Evolutionary conservation across 2,113 vertebrate species (phyloP).

Genomic region (Tachysurus vachellii): DNA sequence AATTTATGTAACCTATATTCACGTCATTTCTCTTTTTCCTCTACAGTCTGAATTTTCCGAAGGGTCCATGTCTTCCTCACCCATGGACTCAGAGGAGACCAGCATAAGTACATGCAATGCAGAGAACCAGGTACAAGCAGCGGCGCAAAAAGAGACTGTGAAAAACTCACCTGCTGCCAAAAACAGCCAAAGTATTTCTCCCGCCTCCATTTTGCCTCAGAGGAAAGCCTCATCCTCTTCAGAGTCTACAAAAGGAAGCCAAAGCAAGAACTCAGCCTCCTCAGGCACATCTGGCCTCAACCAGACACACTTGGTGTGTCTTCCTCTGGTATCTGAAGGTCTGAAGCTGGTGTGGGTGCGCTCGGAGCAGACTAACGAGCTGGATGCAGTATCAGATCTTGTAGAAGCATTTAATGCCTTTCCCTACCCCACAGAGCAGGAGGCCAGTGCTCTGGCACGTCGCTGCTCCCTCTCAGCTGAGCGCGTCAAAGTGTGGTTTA

Average conservation of each 20-base stretch:
- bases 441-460: slow-evolving; percentile 73
- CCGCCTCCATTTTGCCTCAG: slow-evolving; percentile 38
- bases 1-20: not conserved
- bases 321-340: slow-evolving; percentile 76
- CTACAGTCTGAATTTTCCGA: slow-evolving; percentile 37
- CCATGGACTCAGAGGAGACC: slow-evolving; percentile 43
- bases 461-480: slow-evolving; percentile 78
- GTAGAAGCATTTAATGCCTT: slow-evolving; percentile 81
- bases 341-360: slow-evolving; percentile 78
- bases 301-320: slow-evolving; percentile 64
- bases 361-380: slow-evolving; percentile 70
- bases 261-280: slow-evolving; percentile 30
- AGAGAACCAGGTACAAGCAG: slow-evolving; percentile 34
- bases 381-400: slow-evolving; percentile 72
- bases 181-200: slow-evolving; percentile 38
- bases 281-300: slow-evolving; percentile 44
- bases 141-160: slow-evolving; percentile 33
- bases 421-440: slow-evolving; percentile 78
- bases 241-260: slow-evolving; percentile 24
- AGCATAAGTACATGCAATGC: slow-evolving; percentile 27
- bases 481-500: slow-evolving; percentile 86
- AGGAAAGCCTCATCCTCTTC: slow-evolving; percentile 42
- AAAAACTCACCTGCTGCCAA: slow-evolving; percentile 29
- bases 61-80: slow-evolving; percentile 35
- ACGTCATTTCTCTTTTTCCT: slow-evolving; percentile 13